A percentile compares a stretch with the other conserved stretches of the same genome.
Evolutionary conservation across 2,113 vertebrate genomes (phyloP).

Genomic region (Cnemophilus loriae): DNA sequence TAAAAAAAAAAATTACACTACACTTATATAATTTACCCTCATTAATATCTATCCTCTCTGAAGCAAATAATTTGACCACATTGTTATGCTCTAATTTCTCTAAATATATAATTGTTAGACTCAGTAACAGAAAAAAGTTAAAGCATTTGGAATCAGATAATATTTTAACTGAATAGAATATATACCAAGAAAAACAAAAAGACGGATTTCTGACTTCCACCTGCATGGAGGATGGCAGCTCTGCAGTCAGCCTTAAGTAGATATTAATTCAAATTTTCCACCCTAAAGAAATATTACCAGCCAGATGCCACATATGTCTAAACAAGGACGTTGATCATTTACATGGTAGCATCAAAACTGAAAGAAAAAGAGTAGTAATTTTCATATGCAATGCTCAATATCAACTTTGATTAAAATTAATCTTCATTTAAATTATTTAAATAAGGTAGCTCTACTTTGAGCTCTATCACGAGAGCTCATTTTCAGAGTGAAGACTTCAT

Average conservation of each 20-base stretch:
- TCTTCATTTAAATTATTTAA: slow-evolving; percentile 59
- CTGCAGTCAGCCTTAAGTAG: background rate
- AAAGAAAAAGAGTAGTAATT: background rate
- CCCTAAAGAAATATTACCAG: background rate
- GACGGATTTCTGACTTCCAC: background rate
- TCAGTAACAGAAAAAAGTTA: background rate
- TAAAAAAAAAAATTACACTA: background rate
- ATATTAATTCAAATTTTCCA: background rate
- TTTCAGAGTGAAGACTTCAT: slow-evolving; percentile 33
- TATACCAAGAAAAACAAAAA: background rate
- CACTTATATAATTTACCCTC: background rate
- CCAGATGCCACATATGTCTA: slow-evolving; percentile 4
- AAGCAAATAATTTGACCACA: background rate
- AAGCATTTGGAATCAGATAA: background rate
- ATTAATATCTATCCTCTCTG: background rate
- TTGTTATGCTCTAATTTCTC: background rate
- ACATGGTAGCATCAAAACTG: background rate
- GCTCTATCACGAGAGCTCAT: slow-evolving; percentile 23
- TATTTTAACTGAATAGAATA: background rate
- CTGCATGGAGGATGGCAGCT: background rate
- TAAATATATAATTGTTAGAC: background rate
- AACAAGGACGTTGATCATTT: slow-evolving; percentile 8
- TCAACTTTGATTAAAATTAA: slow-evolving; percentile 59
- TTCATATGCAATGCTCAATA: slow-evolving; percentile 45
- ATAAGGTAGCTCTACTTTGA: slow-evolving; percentile 42